Base-by-base conservation (phyloP, 2,113 vertebrate genomes). In the Microcebus ravelobensis region DNA sequence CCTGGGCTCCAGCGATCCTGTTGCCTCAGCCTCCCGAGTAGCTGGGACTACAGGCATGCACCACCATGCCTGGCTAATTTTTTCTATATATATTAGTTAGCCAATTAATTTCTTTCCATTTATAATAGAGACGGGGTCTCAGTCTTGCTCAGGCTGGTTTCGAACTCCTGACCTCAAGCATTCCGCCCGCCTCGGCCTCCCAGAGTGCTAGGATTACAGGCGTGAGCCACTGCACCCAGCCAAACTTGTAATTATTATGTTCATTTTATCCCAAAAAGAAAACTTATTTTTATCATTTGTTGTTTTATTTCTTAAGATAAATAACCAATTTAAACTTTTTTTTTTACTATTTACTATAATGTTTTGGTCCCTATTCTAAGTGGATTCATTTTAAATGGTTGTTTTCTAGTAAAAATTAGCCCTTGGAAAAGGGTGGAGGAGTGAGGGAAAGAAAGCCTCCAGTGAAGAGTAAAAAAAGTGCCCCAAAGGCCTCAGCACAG, bases 291-390 rank as follows among this genome's bases (percentile, higher is more conserved):
- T 39, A 68, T 68, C 59, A 48, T 52, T 68, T 91, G 87, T 87
- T 21, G n/a, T 79, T 94, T 90, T 86, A 91, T 73, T 96, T 95
- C 68, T 84, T 7, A 92, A 94, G 34, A 21, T n/a, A 80, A 95
- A 48, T 61, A 95, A 50, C 15, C 31, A 55, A 81, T 67, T 96
- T 55, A 93, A 91, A 68, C 11, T 10, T n/a, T 82, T 12, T 45
- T 85, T 77, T 73, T 90, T 10, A 34, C 18, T 71, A 27, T 57
- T 87, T 76, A 82, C 18, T 83, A 61, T 79, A 34, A 87, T 57
- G 36, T 70, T 86, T 82, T 79, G 15, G 36, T 36, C 29, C 21
- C 73, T 88, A 5, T 67, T 77, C 55, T 88, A 83, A 61, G 39
- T 59, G 31, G 21, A 57, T 86, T 93, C 45, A 85, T 70, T 95